These are phyloP conservation scores for Atrichornis clamosus DNA, from an alignment of 2,113 vertebrate genomes.

Conservation along the genomic window DNA sequence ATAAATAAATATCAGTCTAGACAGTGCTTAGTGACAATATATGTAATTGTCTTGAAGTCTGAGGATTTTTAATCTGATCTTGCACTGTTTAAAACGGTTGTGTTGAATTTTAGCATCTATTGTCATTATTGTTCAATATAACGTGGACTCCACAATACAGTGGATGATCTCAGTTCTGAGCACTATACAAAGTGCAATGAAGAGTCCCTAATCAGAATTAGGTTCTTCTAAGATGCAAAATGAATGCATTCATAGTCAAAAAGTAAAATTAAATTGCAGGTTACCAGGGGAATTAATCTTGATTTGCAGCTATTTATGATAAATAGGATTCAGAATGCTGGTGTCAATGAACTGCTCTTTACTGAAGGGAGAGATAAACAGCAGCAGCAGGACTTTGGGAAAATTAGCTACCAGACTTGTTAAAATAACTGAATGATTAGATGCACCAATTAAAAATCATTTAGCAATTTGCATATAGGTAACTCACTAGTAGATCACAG, in stretches of 20 bases:
- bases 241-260: constrained; percentile 9
- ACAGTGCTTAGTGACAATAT: neutral
- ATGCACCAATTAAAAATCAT: constrained; percentile 6
- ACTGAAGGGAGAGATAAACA: neutral
- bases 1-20: neutral
- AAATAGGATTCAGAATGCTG: neutral
- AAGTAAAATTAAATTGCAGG: constrained; percentile 20
- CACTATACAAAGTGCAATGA: neutral
- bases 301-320: constrained; percentile 43
- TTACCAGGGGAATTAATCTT: constrained; percentile 45
- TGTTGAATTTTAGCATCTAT: neutral
- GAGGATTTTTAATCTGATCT: neutral
- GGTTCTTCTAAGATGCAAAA: neutral
- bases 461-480: neutral
- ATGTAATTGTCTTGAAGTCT: neutral
- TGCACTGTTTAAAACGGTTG: neutral
- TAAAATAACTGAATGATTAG: constrained; percentile 11
- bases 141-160: neutral
- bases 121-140: neutral
- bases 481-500: neutral
- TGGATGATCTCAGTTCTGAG: neutral
- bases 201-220: neutral
- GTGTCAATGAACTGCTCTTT: neutral
- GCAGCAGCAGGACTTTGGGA: neutral
- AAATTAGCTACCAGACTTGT: neutral